These are phyloP conservation scores for Linepithema humile DNA, from an alignment of 1,140 invertebrate species.

Conservation along the genomic window DNA sequence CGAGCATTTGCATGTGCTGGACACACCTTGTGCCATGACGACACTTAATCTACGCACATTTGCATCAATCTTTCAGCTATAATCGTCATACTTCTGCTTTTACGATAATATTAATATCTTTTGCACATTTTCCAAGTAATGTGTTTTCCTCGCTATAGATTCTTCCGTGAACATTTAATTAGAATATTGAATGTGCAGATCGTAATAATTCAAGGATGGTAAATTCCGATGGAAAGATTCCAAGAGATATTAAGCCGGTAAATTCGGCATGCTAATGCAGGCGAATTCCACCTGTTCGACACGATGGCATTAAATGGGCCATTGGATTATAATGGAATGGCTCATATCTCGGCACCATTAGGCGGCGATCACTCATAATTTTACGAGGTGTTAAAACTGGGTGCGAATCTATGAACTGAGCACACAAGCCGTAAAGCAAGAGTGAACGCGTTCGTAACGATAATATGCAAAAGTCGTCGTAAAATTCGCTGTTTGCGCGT, in stretches of 20 bases:
- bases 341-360: conserved; percentile 63
- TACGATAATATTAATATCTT: background rate
- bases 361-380: conserved; percentile 69
- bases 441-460: conserved; percentile 52
- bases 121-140: background rate
- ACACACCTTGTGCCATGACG: background rate
- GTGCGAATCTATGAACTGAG: conserved; percentile 63
- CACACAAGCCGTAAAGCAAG: conserved; percentile 9
- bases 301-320: conserved; percentile 52
- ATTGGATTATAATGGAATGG: conserved; percentile 46
- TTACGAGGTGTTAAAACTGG: conserved; percentile 74
- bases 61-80: background rate
- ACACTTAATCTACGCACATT: background rate
- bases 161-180: background rate
- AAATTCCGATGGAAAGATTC: background rate
- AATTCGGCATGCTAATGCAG: no score
- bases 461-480: conserved; percentile 70
- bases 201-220: background rate
- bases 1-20: background rate
- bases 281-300: conserved; percentile 48
- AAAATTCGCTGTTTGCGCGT: conserved; percentile 61
- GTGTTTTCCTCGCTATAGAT: background rate
- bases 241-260: conserved; percentile 15
- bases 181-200: background rate
- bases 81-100: background rate